A percentile compares a stretch with the other conserved stretches of the same genome.
These are phyloP conservation scores for Drosophila cognata DNA, from an alignment of 2,888 invertebrate genomes.

Conservation along the genomic window DNA sequence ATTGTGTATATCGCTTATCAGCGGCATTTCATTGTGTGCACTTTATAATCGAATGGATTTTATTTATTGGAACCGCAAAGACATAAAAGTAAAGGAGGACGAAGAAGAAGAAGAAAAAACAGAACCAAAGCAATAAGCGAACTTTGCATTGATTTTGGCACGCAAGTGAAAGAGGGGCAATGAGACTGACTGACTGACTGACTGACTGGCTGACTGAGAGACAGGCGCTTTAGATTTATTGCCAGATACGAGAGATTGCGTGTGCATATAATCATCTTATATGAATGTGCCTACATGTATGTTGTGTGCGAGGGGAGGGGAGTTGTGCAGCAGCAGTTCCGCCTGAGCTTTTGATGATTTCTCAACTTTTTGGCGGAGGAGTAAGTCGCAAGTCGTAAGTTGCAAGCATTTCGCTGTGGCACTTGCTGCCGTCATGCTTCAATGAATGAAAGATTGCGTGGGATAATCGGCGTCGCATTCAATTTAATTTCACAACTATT, in stretches of 20 bases:
- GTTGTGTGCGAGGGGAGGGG: not conserved
- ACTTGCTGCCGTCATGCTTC: constrained; percentile 28
- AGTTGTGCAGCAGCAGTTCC: constrained; percentile 43
- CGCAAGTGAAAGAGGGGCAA: constrained; percentile 33
- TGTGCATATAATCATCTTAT: constrained; percentile 73
- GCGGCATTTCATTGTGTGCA: constrained; percentile 69
- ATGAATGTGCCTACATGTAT: constrained; percentile 24
- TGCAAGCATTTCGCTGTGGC: constrained; percentile 10
- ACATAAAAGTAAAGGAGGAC: constrained; percentile 33
- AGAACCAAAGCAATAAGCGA: constrained; percentile 14
- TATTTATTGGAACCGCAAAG: constrained; percentile 67
- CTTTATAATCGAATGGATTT: constrained; percentile 77
- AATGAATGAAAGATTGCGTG: constrained; percentile 78
- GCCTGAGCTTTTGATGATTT: constrained; percentile 72
- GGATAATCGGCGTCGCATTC: constrained; percentile 79
- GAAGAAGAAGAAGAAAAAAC: not conserved
- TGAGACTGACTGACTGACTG: constrained; percentile 11
- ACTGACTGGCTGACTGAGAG: constrained; percentile 1
- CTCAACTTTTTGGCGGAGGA: constrained; percentile 57
- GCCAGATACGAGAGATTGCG: constrained; percentile 65
- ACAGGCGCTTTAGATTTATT: constrained; percentile 64
- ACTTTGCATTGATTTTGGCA: constrained; percentile 75
- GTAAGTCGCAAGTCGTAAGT: constrained; percentile 19
- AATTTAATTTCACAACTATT: constrained; percentile 81
- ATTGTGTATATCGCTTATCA: constrained; percentile 65